Evolutionary conservation across 2,888 invertebrate species (phyloP).

Genomic region (Thysanoteuthis rhombus): DNA sequence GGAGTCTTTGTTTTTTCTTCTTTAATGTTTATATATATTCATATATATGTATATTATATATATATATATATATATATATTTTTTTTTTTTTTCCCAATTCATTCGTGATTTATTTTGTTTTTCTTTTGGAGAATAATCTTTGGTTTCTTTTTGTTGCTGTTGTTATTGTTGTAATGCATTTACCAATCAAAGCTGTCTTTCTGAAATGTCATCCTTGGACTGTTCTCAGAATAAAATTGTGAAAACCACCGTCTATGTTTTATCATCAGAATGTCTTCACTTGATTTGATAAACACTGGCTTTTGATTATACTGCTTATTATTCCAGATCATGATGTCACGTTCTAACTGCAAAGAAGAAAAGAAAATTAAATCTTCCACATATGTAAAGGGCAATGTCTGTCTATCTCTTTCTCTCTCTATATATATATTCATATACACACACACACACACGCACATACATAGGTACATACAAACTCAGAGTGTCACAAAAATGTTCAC

Average conservation of each 20-base stretch:
- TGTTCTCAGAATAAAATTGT: conserved; percentile 85
- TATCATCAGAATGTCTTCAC: conserved; percentile 79
- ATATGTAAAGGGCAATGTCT: no score
- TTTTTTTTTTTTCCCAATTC: no score
- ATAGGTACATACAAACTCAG: no score
- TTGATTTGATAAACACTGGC: conserved; percentile 76
- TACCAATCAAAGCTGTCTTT: conserved; percentile 55
- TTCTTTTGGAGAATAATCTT: neutral
- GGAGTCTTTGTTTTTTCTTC: neutral
- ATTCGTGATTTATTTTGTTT: neutral
- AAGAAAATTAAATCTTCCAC: neutral
- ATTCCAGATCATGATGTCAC: conserved; percentile 89
- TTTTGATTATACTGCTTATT: conserved; percentile 79
- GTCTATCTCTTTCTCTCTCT: no score
- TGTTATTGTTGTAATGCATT: neutral
- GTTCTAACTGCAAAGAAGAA: conserved; percentile 75
- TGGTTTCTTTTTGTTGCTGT: neutral
- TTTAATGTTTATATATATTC: no score
- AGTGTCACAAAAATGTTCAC: no score
- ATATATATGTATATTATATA: no score
- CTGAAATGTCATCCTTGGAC: conserved; percentile 67
- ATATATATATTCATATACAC: no score
- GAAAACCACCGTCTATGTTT: conserved; percentile 82
- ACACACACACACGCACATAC: no score
- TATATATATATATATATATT: no score